Conservation (phyloP, 2,113 vertebrate genomes). For the Odontesthes bonariensis region DNA sequence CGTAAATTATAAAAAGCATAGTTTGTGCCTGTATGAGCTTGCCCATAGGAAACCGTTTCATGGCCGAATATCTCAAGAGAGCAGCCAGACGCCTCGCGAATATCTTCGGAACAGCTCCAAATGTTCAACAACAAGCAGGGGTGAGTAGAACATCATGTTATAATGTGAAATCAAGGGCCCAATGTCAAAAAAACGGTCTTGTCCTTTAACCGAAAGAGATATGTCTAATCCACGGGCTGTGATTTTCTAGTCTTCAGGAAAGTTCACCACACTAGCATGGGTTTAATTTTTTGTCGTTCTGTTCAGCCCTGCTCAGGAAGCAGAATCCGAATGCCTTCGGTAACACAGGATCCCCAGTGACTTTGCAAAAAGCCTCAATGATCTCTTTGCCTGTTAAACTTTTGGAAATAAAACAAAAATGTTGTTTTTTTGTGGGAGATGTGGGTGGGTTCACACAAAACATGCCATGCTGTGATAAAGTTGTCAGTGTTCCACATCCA, state of each 20-base stretch:
- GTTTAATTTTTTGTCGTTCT: slow-evolving; percentile 43
- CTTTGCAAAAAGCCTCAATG: slow-evolving; percentile 19
- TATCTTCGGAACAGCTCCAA: too few relatives aligned
- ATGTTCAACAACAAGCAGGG: too few relatives aligned
- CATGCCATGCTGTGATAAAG: slow-evolving; percentile 28
- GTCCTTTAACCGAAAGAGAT: too few relatives aligned
- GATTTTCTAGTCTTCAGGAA: slow-evolving; percentile 7
- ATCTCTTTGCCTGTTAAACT: slow-evolving; percentile 23
- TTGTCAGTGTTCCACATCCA: slow-evolving; percentile 22
- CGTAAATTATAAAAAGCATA: too few relatives aligned
- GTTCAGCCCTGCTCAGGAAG: slow-evolving; percentile 36
- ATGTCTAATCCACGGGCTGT: not conserved
- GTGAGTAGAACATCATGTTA: too few relatives aligned
- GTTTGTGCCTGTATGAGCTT: too few relatives aligned
- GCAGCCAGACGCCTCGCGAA: too few relatives aligned
- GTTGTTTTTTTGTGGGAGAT: too few relatives aligned
- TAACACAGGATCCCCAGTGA: slow-evolving; percentile 1
- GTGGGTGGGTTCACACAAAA: slow-evolving; percentile 5
- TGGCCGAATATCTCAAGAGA: too few relatives aligned
- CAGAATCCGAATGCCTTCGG: slow-evolving; percentile 13
- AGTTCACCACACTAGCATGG: slow-evolving; percentile 15
- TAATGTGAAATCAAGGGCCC: too few relatives aligned
- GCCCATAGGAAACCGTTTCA: too few relatives aligned
- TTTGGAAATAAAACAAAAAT: slow-evolving; percentile 3
- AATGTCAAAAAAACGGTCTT: too few relatives aligned